Conservation (phyloP, 2,797 vertebrate genomes). For the Sebastiscus tertius region DNA sequence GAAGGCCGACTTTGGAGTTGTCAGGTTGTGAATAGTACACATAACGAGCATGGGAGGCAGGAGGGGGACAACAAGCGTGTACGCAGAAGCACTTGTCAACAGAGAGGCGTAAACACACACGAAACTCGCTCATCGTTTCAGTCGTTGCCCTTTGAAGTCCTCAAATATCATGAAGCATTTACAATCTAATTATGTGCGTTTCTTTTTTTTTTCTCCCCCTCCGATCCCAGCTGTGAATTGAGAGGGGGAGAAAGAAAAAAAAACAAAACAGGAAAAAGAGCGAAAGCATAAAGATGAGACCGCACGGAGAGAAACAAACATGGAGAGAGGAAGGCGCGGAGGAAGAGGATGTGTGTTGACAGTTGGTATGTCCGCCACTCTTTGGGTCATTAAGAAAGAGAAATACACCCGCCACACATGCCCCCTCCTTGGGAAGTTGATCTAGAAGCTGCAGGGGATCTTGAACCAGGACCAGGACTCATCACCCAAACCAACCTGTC, state of each 20-base stretch:
- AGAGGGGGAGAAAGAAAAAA: not conserved
- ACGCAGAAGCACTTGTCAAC: slow-evolving; percentile 31
- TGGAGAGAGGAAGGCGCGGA: not conserved
- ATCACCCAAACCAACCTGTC: slow-evolving; percentile 43
- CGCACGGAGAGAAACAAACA: slow-evolving; percentile 44
- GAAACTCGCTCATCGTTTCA: slow-evolving; percentile 58
- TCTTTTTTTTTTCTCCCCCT: not conserved
- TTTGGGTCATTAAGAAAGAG: slow-evolving; percentile 69
- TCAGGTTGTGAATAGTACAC: not conserved
- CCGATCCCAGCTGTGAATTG: slow-evolving; percentile 60
- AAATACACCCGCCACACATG: slow-evolving; percentile 6
- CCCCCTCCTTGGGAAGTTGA: slow-evolving; percentile 31
- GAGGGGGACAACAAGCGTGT: slow-evolving; percentile 14
- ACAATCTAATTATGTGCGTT: slow-evolving; percentile 77
- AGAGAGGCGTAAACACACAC: slow-evolving; percentile 34
- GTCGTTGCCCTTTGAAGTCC: slow-evolving; percentile 76
- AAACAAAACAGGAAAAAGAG: slow-evolving; percentile 3
- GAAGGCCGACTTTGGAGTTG: too few species aligned
- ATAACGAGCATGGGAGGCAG: not conserved
- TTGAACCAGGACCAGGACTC: slow-evolving; percentile 57
- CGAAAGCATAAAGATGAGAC: slow-evolving; percentile 24
- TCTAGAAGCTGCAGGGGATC: slow-evolving; percentile 45
- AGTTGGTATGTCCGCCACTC: slow-evolving; percentile 73
- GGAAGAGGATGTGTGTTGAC: slow-evolving; percentile 70
- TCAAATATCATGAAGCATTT: slow-evolving; percentile 79